These are phyloP conservation scores for Riptortus pedestris DNA, from an alignment of 1,140 invertebrate genomes.

Conservation along the genomic window DNA sequence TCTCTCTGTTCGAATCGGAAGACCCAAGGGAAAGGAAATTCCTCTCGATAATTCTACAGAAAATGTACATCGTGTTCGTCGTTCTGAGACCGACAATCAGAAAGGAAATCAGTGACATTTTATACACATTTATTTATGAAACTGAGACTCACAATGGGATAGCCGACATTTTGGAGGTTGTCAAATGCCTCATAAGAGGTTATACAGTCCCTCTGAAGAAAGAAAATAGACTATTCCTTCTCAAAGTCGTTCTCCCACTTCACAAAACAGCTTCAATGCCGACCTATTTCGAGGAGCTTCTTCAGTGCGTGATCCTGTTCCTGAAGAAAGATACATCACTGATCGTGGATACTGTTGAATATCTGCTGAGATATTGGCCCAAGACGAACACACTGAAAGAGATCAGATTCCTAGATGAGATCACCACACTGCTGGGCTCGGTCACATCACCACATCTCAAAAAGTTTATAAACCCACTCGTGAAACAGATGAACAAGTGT, in stretches of 20 bases:
- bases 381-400: slow-evolving; percentile 97
- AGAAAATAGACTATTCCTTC: slow-evolving; percentile 94
- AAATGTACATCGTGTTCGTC: slow-evolving; percentile 98
- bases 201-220: slow-evolving; percentile 93
- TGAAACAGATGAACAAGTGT: slow-evolving; percentile 92
- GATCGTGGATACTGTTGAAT: slow-evolving; percentile 88
- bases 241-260: slow-evolving; percentile 94
- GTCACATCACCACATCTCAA: slow-evolving; percentile 96
- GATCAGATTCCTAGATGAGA: slow-evolving; percentile 95
- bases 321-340: slow-evolving; percentile 94
- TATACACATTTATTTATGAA: slow-evolving; percentile 96
- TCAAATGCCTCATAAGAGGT: slow-evolving; percentile 98
- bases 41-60: slow-evolving; percentile 94
- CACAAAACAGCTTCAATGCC: slow-evolving; percentile 78
- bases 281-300: slow-evolving; percentile 90
- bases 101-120: slow-evolving; percentile 99
- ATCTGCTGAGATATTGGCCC: slow-evolving; percentile 96
- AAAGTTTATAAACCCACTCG: slow-evolving; percentile 91
- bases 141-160: slow-evolving; percentile 99
- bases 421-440: slow-evolving; percentile 94
- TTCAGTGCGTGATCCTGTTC: slow-evolving; percentile 99
- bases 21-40: slow-evolving; percentile 97
- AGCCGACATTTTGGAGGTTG: slow-evolving; percentile 93
- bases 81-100: slow-evolving; percentile 94
- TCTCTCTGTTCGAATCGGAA: slow-evolving; percentile 97